Evolutionary conservation across 92 coral and sea anemone species (phyloP).

Genomic region (Epizoanthus illoricatus): DNA sequence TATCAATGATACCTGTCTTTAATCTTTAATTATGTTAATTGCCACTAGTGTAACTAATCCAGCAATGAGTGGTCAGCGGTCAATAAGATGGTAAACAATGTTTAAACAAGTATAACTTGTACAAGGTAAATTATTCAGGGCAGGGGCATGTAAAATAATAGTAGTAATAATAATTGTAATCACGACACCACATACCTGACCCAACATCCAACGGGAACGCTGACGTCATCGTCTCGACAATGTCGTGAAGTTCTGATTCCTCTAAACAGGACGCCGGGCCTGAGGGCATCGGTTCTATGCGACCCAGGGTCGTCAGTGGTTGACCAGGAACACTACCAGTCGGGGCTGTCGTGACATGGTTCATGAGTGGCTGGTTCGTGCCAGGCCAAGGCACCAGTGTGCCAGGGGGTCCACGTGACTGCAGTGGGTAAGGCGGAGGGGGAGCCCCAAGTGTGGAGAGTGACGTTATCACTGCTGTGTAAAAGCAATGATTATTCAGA

Average conservation of each 20-base stretch:
- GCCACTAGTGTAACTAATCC: no score
- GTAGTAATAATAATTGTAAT: not conserved
- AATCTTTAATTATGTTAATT: no score
- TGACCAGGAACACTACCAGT: slow-evolving; percentile 18
- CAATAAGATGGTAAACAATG: no score
- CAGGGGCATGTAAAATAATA: no score
- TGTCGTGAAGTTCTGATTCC: slow-evolving; percentile 63
- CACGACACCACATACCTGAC: slow-evolving; percentile 53
- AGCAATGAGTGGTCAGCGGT: no score
- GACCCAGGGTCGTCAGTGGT: slow-evolving; percentile 37
- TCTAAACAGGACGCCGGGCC: slow-evolving; percentile 43
- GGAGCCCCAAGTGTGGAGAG: slow-evolving; percentile 14
- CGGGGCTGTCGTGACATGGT: slow-evolving; percentile 26
- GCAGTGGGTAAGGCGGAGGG: slow-evolving; percentile 1
- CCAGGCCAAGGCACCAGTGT: not conserved
- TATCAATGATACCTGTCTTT: no score
- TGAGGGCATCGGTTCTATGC: slow-evolving; percentile 12
- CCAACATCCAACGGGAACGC: slow-evolving; percentile 69
- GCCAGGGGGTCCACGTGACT: not conserved
- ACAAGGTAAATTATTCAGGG: no score
- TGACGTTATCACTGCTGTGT: not conserved
- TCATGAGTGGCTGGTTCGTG: not conserved
- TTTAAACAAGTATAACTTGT: no score
- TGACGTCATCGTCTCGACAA: slow-evolving; percentile 73
- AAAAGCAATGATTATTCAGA: not conserved